Percentiles rank a stretch among this genome's conserved stretches.
Evolutionary conservation across 2,797 vertebrate genomes (phyloP).

Genomic region (Lutjanus argentimaculatus): DNA sequence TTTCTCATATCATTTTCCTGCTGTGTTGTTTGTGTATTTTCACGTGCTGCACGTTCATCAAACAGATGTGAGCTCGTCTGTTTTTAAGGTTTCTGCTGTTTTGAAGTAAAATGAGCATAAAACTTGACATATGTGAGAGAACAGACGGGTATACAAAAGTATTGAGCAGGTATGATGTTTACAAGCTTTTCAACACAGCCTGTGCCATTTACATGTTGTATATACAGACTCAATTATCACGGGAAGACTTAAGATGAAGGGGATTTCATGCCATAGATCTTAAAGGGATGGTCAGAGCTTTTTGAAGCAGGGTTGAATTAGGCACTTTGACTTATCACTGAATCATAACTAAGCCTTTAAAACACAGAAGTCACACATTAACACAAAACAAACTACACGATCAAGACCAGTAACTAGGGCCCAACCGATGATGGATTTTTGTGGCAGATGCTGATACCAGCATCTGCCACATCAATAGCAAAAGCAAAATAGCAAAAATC

Average conservation of each 20-base stretch:
- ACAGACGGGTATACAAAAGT: not conserved
- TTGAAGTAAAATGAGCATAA: not conserved
- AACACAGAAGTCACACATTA: no score
- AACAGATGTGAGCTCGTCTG: conserved; percentile 9
- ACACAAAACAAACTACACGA: no score
- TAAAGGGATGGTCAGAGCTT: no score
- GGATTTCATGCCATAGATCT: not conserved
- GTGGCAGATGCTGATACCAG: no score
- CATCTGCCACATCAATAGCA: no score
- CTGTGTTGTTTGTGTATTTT: conserved; percentile 59
- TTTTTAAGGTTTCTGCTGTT: not conserved
- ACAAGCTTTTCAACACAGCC: not conserved
- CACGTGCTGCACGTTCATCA: not conserved
- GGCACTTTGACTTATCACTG: no score
- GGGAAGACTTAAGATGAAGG: not conserved
- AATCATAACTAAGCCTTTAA: no score
- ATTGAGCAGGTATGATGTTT: not conserved
- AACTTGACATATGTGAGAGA: not conserved
- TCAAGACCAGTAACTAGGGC: no score
- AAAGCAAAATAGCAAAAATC: no score
- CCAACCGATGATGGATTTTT: no score
- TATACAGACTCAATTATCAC: conserved; percentile 4
- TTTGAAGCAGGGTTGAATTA: no score
- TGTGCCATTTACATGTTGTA: not conserved
- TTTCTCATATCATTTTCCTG: conserved; percentile 68